Percentiles rank a stretch among this genome's conserved stretches.
These are phyloP conservation scores for Formica selysi DNA, from an alignment of 1,140 invertebrate genomes.

Conservation along the genomic window DNA sequence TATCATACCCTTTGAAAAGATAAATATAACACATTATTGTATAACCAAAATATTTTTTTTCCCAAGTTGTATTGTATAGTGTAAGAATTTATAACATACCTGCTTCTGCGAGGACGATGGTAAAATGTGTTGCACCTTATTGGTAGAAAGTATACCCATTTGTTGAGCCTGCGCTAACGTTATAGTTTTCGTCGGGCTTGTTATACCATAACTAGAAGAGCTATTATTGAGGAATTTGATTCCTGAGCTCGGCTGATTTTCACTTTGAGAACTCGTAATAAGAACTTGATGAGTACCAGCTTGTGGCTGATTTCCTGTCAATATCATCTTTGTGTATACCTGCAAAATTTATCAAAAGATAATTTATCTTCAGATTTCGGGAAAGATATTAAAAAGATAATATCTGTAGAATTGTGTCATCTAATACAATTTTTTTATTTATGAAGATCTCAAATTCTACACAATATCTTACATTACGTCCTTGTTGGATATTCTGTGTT, in stretches of 20 bases:
- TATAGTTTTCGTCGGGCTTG: conserved; percentile 89
- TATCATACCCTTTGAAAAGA: conserved; percentile 84
- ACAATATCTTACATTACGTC: conserved; percentile 78
- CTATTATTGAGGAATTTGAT: conserved; percentile 83
- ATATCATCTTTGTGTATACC: conserved; percentile 88
- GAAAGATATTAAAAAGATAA: too few species aligned
- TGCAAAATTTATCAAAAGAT: conserved; percentile 64
- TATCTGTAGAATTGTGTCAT: too few species aligned
- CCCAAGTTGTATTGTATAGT: neutral
- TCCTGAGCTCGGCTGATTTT: conserved; percentile 79
- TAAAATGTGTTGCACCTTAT: conserved; percentile 87
- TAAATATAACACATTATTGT: conserved; percentile 28
- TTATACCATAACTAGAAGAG: conserved; percentile 75
- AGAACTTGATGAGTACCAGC: conserved; percentile 80
- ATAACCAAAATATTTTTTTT: neutral
- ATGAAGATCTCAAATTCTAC: neutral
- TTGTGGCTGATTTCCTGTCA: conserved; percentile 86
- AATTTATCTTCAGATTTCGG: neutral
- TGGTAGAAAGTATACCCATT: conserved; percentile 88
- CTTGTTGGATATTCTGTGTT: conserved; percentile 78
- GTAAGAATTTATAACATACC: conserved; percentile 77
- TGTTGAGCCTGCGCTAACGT: conserved; percentile 90
- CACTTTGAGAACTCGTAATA: conserved; percentile 81
- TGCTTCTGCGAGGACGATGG: conserved; percentile 84
- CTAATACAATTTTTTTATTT: conserved; percentile 9